These are phyloP conservation scores for Achroia grisella DNA, from an alignment of 1,140 invertebrate species.

Conservation along the genomic window DNA sequence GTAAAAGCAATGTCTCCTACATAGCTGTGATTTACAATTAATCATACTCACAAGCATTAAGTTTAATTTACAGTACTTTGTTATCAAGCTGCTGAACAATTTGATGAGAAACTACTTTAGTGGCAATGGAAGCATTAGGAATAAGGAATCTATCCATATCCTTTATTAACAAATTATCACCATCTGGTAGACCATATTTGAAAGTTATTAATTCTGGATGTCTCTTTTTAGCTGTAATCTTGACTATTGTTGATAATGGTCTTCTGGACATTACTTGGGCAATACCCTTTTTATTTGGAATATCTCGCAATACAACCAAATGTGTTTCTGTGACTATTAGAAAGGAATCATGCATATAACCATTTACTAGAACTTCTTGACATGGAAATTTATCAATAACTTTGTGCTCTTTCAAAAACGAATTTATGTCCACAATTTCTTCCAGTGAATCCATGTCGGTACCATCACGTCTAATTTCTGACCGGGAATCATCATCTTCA, in stretches of 20 bases:
- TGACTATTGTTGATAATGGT: slow-evolving; percentile 91
- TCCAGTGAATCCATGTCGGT: slow-evolving; percentile 46
- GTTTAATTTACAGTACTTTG: slow-evolving; percentile 29
- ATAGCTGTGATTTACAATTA: too few species aligned
- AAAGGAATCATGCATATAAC: slow-evolving; percentile 88
- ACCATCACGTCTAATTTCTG: slow-evolving; percentile 37
- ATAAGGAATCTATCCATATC: slow-evolving; percentile 96
- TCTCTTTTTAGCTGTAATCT: slow-evolving; percentile 96
- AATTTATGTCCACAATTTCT: slow-evolving; percentile 55
- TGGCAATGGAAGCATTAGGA: slow-evolving; percentile 92
- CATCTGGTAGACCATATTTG: slow-evolving; percentile 89
- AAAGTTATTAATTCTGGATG: slow-evolving; percentile 97
- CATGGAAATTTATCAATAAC: slow-evolving; percentile 91
- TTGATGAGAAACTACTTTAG: slow-evolving; percentile 81
- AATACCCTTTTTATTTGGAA: slow-evolving; percentile 81
- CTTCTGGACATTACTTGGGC: slow-evolving; percentile 90
- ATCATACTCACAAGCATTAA: too few species aligned
- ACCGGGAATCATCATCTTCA: slow-evolving; percentile 82
- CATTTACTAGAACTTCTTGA: slow-evolving; percentile 92
- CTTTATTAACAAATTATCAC: slow-evolving; percentile 81
- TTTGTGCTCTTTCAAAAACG: slow-evolving; percentile 89
- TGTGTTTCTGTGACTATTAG: slow-evolving; percentile 92
- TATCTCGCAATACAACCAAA: slow-evolving; percentile 90
- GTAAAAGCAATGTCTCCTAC: too few species aligned
- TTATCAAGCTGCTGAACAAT: slow-evolving; percentile 70